Evolutionary conservation across 2,797 vertebrate genomes (phyloP).

Genomic region (Paedocypris micromegethes): DNA sequence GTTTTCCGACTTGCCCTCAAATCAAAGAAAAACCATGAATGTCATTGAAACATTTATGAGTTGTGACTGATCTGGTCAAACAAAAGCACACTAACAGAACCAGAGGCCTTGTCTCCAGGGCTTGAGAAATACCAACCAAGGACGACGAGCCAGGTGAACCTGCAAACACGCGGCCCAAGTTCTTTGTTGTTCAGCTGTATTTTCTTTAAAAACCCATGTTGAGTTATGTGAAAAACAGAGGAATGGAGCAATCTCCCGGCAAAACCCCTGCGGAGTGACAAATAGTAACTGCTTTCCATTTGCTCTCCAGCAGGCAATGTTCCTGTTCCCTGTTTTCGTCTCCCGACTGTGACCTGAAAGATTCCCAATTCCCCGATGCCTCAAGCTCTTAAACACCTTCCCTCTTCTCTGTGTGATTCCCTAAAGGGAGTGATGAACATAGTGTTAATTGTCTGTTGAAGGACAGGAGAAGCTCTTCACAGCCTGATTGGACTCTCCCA

Average conservation of each 20-base stretch:
- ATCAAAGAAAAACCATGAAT: slow-evolving; percentile 57
- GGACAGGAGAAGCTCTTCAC: slow-evolving; percentile 78
- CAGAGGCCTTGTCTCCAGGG: slow-evolving; percentile 47
- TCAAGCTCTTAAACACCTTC: slow-evolving; percentile 54
- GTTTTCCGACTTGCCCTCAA: slow-evolving; percentile 51
- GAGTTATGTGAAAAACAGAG: slow-evolving; percentile 55
- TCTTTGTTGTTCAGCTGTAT: slow-evolving; percentile 59
- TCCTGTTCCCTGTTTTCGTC: slow-evolving; percentile 61
- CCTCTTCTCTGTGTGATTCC: slow-evolving; percentile 59
- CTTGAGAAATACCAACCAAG: slow-evolving; percentile 17
- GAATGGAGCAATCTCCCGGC: slow-evolving; percentile 41
- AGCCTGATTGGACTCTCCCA: slow-evolving; percentile 77
- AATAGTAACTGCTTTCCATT: slow-evolving; percentile 81
- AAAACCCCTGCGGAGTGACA: slow-evolving; percentile 76
- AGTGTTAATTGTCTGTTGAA: slow-evolving; percentile 84
- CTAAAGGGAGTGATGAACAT: slow-evolving; percentile 80
- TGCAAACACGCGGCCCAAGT: slow-evolving; percentile 29
- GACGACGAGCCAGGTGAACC: not conserved
- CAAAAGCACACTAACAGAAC: slow-evolving; percentile 58
- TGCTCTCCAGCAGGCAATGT: slow-evolving; percentile 68
- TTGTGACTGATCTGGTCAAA: slow-evolving; percentile 60
- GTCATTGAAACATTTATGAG: slow-evolving; percentile 66
- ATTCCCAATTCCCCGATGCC: slow-evolving; percentile 72
- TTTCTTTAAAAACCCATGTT: slow-evolving; percentile 58
- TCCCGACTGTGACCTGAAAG: slow-evolving; percentile 76